Conservation (phyloP, 2,113 vertebrate genomes). For the Ammodytes dubius region DNA sequence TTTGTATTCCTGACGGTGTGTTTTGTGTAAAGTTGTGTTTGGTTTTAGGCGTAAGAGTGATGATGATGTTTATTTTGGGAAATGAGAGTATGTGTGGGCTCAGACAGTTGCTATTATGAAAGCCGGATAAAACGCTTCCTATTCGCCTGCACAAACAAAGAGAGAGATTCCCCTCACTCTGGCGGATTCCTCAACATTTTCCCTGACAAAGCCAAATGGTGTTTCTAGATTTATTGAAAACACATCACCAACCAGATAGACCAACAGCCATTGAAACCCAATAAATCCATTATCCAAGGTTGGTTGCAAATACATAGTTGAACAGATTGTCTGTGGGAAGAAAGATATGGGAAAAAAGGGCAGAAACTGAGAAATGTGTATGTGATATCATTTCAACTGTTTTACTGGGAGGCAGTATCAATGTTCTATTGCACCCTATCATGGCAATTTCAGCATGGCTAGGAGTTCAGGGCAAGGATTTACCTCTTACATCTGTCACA, state of each 20-base stretch:
- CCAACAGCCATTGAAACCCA: neutral
- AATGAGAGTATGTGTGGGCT: slow-evolving; percentile 49
- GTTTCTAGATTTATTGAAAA: slow-evolving; percentile 37
- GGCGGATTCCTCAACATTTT: slow-evolving; percentile 29
- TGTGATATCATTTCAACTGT: neutral
- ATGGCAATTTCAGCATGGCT: neutral
- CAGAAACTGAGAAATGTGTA: neutral
- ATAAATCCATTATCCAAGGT: neutral
- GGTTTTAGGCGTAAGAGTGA: slow-evolving; percentile 44
- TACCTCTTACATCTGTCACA: neutral
- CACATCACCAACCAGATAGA: slow-evolving; percentile 18
- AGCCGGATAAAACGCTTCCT: slow-evolving; percentile 46
- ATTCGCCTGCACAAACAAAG: slow-evolving; percentile 52
- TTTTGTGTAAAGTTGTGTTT: slow-evolving; percentile 68
- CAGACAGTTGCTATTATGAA: slow-evolving; percentile 61
- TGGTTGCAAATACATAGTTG: neutral
- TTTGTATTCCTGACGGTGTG: slow-evolving; percentile 51
- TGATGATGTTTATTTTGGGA: slow-evolving; percentile 70
- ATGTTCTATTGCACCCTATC: neutral
- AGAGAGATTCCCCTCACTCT: slow-evolving; percentile 28
- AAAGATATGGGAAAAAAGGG: neutral
- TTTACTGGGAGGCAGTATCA: neutral
- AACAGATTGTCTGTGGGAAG: neutral
- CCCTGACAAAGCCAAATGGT: slow-evolving; percentile 17
- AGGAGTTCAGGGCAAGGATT: neutral